Evolutionary conservation across 2,888 invertebrate species (phyloP).

Genomic region (Torymus texanus): DNA sequence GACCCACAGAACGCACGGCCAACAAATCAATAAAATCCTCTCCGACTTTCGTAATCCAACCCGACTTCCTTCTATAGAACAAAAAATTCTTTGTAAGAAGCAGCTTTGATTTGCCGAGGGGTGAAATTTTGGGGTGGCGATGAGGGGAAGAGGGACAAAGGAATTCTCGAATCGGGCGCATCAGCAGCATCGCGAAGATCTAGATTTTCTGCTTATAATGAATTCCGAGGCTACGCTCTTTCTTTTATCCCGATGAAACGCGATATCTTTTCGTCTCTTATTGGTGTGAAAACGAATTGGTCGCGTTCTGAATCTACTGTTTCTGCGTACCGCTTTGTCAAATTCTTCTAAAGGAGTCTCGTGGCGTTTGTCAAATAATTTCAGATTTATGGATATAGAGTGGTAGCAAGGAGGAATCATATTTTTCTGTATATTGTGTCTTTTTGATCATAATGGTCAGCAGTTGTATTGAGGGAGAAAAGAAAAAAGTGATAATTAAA

Average conservation of each 20-base stretch:
- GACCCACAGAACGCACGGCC: too few relatives aligned
- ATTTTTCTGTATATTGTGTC: not conserved
- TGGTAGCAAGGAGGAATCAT: not conserved
- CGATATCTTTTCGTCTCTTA: conserved; percentile 9
- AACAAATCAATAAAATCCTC: too few relatives aligned
- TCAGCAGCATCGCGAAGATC: not conserved
- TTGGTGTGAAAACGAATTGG: conserved; percentile 16
- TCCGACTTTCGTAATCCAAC: too few relatives aligned
- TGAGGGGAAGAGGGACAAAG: conserved; percentile 17
- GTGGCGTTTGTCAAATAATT: conserved; percentile 27
- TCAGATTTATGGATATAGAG: not conserved
- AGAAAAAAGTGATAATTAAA: too few relatives aligned
- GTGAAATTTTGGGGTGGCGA: conserved; percentile 28
- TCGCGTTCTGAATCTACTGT: not conserved
- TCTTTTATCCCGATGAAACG: not conserved
- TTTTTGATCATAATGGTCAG: too few relatives aligned
- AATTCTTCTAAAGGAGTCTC: not conserved
- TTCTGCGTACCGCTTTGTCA: conserved; percentile 6
- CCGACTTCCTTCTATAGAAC: not conserved
- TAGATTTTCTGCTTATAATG: conserved; percentile 36
- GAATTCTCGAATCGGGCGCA: conserved; percentile 14
- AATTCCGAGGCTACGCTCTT: not conserved
- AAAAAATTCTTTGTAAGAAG: not conserved
- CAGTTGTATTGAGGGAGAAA: too few relatives aligned
- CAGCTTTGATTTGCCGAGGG: not conserved